Evolutionary conservation across 2,113 vertebrate species (phyloP), one percentile per base, ranked within the genome.

Genomic region (Anser cygnoides): DNA sequence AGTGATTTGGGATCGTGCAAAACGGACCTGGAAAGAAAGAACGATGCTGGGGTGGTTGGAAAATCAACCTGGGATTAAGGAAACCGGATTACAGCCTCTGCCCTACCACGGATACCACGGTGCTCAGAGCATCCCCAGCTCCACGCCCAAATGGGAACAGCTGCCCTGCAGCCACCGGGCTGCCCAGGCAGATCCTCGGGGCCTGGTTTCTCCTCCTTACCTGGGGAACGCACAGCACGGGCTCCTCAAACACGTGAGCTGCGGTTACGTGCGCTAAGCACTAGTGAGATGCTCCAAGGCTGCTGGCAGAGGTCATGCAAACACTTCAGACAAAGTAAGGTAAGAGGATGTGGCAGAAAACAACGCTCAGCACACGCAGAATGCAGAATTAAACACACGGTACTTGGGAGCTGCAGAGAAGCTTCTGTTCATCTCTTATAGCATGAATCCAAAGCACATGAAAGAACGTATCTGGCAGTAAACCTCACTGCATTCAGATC

Each of bases 231-330:
- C n/a, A 33, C 4, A 41, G 62, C 43, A 46, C 28, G 6, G 11
- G n/a, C 25, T 65, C 49, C 35, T 6, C 78, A n/a, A 67, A 91
- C 17, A 35, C 41, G 10, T 0, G 1, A 58, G 55, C 61, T 58
- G 54, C 0, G 1, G 55, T 13, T 37, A 19, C 25, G 16, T 1
- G 3, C 8, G 7, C 41, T 5, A 9, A 44, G 28, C 8, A 43
- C 14, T 6, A 16, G 44, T 2, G 37, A 31, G 74, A 54, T 14
- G 31, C 66, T 58, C 28, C 74, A 13, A 12, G 0, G 0, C 58
- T 50, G 52, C 9, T 28, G 43, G 59, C 29, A 10, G 54, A 49
- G 44, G 23, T 55, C 52, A 57, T 0, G 2, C 7, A 79, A 80
- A 58, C 19, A 29, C 50, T 63, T 44, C 46, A 22, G 11, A 33